Percentiles rank a stretch among this genome's conserved stretches.
Conservation (phyloP, 1,140 invertebrate species). For the Drosophila repletoides region DNA sequence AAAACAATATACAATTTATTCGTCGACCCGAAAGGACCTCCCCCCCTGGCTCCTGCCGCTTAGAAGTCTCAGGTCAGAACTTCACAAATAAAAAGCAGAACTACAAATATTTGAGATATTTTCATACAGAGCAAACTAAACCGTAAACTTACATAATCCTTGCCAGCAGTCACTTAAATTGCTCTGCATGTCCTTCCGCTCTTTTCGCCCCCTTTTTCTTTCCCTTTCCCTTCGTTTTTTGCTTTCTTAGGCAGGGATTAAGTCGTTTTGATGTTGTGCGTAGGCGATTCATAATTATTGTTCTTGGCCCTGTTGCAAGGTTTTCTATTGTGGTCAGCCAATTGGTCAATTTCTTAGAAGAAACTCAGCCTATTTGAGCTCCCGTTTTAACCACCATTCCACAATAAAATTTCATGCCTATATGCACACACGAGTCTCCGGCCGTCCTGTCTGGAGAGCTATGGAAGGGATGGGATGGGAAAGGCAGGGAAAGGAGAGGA, state of each 20-base stretch:
- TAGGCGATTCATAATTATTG: constrained; percentile 51
- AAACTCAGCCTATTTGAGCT: constrained; percentile 22
- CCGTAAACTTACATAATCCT: constrained; percentile 68
- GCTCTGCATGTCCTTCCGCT: not conserved
- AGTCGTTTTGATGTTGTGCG: constrained; percentile 74
- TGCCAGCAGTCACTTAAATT: constrained; percentile 63
- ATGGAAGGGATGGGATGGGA: too few relatives aligned
- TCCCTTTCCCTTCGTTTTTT: not conserved
- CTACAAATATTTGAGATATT: constrained; percentile 71
- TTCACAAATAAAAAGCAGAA: constrained; percentile 54
- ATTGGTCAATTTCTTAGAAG: constrained; percentile 79
- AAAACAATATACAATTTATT: constrained; percentile 81
- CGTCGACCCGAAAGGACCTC: not conserved
- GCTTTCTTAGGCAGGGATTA: constrained; percentile 53
- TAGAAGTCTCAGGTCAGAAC: constrained; percentile 1
- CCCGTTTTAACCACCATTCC: not conserved
- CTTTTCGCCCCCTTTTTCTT: not conserved
- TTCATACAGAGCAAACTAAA: constrained; percentile 27
- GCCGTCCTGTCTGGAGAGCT: too few relatives aligned
- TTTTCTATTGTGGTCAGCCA: constrained; percentile 72
- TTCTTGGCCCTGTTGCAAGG: constrained; percentile 20
- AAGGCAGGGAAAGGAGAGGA: not conserved
- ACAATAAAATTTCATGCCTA: constrained; percentile 25
- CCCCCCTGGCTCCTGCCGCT: too few relatives aligned
- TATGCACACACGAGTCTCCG: constrained; percentile 18